These are phyloP conservation scores for Gonioctena quinquepunctata DNA, from an alignment of 1,140 invertebrate species.

Conservation along the genomic window DNA sequence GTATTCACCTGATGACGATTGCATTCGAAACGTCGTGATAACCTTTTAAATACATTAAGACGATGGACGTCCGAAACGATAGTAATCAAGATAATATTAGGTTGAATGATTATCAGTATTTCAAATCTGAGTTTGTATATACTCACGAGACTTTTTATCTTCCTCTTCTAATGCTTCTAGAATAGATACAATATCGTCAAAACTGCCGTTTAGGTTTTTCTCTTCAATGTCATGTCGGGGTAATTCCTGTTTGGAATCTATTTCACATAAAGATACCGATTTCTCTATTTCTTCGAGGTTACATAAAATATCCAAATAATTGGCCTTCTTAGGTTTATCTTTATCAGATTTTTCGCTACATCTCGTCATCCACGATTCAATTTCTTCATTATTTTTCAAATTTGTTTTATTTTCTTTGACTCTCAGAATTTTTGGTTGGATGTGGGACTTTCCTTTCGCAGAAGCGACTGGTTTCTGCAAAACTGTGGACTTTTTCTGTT, in stretches of 20 bases:
- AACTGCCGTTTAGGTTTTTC: conserved; percentile 27
- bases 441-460: not conserved
- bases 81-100: too few species aligned
- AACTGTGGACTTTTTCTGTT: not conserved
- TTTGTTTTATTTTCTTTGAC: not conserved
- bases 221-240: conserved; percentile 22
- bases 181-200: conserved; percentile 48
- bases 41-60: too few species aligned
- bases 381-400: too few species aligned
- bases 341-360: not conserved
- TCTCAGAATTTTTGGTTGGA: not conserved
- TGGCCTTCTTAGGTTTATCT: conserved; percentile 29
- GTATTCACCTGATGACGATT: too few species aligned
- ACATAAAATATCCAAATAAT: conserved; percentile 42
- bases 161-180: conserved; percentile 47
- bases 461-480: not conserved
- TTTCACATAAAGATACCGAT: not conserved
- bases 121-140: too few species aligned
- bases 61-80: too few species aligned
- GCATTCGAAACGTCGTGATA: too few species aligned
- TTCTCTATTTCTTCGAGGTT: conserved; percentile 39
- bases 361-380: conserved; percentile 34
- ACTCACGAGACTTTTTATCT: conserved; percentile 50
- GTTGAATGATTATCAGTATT: too few species aligned
- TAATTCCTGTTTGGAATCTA: not conserved